A percentile compares a stretch with the other conserved stretches of the same genome.
These are phyloP conservation scores for Meganola albula DNA, from an alignment of 2,888 invertebrate species.

Conservation along the genomic window DNA sequence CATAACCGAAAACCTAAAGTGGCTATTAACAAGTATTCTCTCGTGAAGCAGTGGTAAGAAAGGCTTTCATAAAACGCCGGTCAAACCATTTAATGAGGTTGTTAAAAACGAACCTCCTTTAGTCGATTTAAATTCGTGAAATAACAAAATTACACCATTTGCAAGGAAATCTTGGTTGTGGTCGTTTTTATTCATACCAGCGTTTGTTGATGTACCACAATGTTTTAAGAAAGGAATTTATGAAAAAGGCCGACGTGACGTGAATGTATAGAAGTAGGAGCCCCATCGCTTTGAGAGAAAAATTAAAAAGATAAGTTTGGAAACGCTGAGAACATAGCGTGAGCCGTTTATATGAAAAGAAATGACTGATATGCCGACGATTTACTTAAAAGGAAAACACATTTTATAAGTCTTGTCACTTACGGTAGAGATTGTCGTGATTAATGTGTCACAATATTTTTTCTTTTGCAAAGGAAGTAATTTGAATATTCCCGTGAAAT, in stretches of 20 bases:
- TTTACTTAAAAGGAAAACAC: conserved; percentile 33
- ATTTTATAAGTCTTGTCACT: conserved; percentile 25
- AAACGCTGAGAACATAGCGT: conserved; percentile 27
- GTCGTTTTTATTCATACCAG: conserved; percentile 31
- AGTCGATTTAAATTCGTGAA: conserved; percentile 2
- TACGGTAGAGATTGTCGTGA: conserved; percentile 29
- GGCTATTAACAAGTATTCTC: conserved; percentile 22
- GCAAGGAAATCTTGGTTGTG: conserved; percentile 12
- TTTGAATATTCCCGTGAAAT: conserved; percentile 1
- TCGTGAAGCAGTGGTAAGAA: conserved; percentile 21
- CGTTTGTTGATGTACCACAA: conserved; percentile 44
- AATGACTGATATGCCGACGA: conserved; percentile 34
- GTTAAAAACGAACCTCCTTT: conserved; percentile 9
- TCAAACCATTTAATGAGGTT: conserved; percentile 25
- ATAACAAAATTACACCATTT: conserved; percentile 22
- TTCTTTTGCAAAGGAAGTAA: conserved; percentile 4
- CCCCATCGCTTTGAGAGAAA: conserved; percentile 24
- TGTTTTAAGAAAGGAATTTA: conserved; percentile 54
- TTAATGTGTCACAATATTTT: conserved; percentile 13
- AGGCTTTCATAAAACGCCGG: conserved; percentile 22
- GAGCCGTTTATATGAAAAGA: conserved; percentile 27
- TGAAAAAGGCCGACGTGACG: conserved; percentile 52
- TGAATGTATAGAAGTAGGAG: conserved; percentile 41
- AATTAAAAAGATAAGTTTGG: conserved; percentile 42
- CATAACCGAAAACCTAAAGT: conserved; percentile 18